Evolutionary conservation across 2,113 vertebrate genomes (phyloP), one percentile per base, ranked within the genome.

Genomic region (Stegastes partitus): DNA sequence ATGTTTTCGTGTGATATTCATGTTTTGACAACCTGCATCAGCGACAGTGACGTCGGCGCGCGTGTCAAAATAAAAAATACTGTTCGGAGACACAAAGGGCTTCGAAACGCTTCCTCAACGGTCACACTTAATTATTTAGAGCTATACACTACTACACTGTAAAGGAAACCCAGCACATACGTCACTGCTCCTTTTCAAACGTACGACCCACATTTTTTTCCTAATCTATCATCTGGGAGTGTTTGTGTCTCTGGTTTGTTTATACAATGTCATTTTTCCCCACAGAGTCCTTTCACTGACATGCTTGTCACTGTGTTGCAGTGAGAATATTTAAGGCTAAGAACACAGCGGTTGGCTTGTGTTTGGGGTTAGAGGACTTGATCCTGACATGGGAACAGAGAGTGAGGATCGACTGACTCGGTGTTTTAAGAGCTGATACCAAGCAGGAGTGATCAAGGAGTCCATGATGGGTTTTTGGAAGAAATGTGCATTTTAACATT

Each of bases 81-180:
- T 25, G 49, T 47, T 56, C 26, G 49, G 23, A 22, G 26, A 44
- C 49, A 67, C 28, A 74, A 70, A 57, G 22, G 22, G 54, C 31
- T 37, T 18, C 16, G 9, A 22, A 1, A 77, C 71, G 42, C 67
- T 56, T 34, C 64, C 28, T 53, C 28, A 21, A 4, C 10, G 14
- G 26, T 55, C 57, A 51, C 34, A 63, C 31, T 82, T 21, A 79
- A 79, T 70, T 72, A 86, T 85, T 85, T 70, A 86, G 47, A 69
- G 58, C 14, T 42, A 42, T 42, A 42, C 3, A 4, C 39, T 42
- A 42, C 39, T 7, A 34, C 31, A 34, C 31, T 44, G 54, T 23
- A 37, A 57, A 62, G 55, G n/a, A 54, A 72, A 45, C 37, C 26
- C 11, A n/a, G 11, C 4, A 25, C 39, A 15, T 28, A 68, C 4